Evolutionary conservation across 2,888 invertebrate genomes (phyloP).

Genomic region (Watsonalla binaria): DNA sequence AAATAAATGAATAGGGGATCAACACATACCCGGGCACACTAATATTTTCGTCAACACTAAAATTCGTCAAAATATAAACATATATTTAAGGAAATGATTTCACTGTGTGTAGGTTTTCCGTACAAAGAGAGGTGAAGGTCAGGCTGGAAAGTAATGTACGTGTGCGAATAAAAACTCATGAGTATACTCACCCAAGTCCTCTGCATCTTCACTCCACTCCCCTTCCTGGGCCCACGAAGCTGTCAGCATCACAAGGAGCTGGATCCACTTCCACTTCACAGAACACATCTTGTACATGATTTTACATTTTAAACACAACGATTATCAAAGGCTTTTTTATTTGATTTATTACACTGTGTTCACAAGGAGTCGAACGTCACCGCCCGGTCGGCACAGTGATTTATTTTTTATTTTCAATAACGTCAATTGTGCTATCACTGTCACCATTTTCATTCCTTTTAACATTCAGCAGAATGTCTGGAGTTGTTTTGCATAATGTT

Average conservation of each 20-base stretch:
- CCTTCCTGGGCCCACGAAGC: constrained; percentile 72
- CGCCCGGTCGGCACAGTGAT: not conserved
- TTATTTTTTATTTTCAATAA: constrained; percentile 10
- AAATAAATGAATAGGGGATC: too few relatives aligned
- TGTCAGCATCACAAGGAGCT: constrained; percentile 61
- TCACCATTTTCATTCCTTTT: constrained; percentile 11
- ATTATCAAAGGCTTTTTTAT: not conserved
- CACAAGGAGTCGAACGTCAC: not conserved
- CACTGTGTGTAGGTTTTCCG: too few relatives aligned
- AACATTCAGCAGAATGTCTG: not conserved
- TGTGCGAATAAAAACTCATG: not conserved
- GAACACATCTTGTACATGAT: constrained; percentile 46
- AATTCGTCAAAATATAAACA: too few relatives aligned
- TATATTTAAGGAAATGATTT: too few relatives aligned
- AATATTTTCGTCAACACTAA: too few relatives aligned
- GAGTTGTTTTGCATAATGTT: not conserved
- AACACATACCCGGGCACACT: too few relatives aligned
- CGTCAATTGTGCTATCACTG: constrained; percentile 7
- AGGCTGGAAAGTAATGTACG: too few relatives aligned
- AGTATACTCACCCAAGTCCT: constrained; percentile 59
- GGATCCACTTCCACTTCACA: constrained; percentile 68
- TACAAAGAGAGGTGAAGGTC: too few relatives aligned
- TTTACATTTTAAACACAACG: constrained; percentile 4
- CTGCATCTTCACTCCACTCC: constrained; percentile 73
- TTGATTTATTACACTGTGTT: constrained; percentile 2